Evolutionary conservation across 2,113 vertebrate species (phyloP).

Genomic region (Poeciliopsis retropinna): DNA sequence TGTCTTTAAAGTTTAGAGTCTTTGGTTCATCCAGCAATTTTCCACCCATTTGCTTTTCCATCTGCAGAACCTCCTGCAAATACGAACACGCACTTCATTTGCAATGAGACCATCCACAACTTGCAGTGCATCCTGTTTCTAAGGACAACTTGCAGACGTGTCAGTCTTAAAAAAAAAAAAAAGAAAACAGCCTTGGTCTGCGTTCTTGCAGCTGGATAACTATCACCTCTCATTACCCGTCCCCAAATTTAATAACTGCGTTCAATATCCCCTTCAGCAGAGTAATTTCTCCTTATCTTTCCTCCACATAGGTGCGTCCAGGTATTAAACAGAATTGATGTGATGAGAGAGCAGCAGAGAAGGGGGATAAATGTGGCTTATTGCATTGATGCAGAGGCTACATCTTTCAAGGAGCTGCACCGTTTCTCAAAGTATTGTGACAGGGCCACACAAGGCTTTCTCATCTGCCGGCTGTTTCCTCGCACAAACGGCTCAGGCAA

Average conservation of each 20-base stretch:
- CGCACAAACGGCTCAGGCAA: constrained; percentile 31
- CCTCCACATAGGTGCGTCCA: constrained; percentile 41
- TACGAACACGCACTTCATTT: constrained; percentile 14
- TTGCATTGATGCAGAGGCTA: constrained; percentile 28
- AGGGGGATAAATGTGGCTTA: constrained; percentile 39
- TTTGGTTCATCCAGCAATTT: constrained; percentile 97
- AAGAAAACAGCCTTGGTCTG: constrained; percentile 11
- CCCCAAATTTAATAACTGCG: constrained; percentile 66
- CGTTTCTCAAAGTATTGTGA: constrained; percentile 56
- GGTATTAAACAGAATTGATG: constrained; percentile 55
- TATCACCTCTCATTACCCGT: constrained; percentile 62
- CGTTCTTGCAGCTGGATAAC: constrained; percentile 56
- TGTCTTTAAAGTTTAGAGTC: constrained; percentile 96
- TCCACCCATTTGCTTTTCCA: constrained; percentile 96
- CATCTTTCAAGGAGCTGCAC: constrained; percentile 31
- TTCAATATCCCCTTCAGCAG: constrained; percentile 55
- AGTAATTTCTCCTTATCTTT: constrained; percentile 67
- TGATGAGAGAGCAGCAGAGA: constrained; percentile 29
- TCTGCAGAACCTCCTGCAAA: constrained; percentile 91
- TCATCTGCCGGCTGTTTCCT: constrained; percentile 19
- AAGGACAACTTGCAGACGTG: constrained; percentile 13
- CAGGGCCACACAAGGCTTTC: constrained; percentile 43
- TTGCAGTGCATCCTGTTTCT: constrained; percentile 11
- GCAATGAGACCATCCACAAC: constrained; percentile 1
- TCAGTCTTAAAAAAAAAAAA: constrained; percentile 27